Base-by-base conservation (phyloP, 2,888 invertebrate species). In the Dilophus febrilis region DNA sequence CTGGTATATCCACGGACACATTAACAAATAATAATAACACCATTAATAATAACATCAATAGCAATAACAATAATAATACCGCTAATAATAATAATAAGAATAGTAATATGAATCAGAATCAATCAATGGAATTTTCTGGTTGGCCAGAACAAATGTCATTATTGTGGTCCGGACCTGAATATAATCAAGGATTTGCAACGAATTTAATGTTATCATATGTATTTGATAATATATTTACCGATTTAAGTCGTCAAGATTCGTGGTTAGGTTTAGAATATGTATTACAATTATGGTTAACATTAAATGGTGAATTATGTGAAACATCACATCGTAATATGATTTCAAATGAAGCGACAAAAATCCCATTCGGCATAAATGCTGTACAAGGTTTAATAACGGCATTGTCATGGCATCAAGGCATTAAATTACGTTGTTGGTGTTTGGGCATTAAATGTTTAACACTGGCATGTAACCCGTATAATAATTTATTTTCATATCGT, bases 261-360 rank as follows among this genome's bases (percentile, higher is more conserved):
- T 75, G 81, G 55, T 71, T 77, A 16, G 79, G 80, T 55, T 70
- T 90, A 55, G 90, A 90, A 61, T 75, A 84, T 54, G 77, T 86
- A 37, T 65, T 90, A 29, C 82, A 86, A 47, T 66, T 90, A 48
- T 91, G 90, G 86, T 66, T 91, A 45, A 87, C 85, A 3, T 65
- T 90, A 45, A 87, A 86, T 71, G 69, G 81, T 32, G 61, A 62
- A 45, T 18, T 19, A n/a, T 17, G 18, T 3, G 34, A 34, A 34
- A 12, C 18, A n/a, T 22, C 8, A 22, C 4, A 22, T 8, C 4
- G 22, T 6, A 22, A 22, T 22, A 22, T 22, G 4, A 22, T 22
- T 22, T 22, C 22, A 22, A 17, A 14, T 19, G 61, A 70, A 32
- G 64, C 67, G 34, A 81, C 81, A 2, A 66, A 70, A 41, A 74